Percentiles rank a stretch among this genome's conserved stretches.
phyloP scores from a whole-genome alignment of 1,140 invertebrate species.

The Halictus rubicundus region DNA sequence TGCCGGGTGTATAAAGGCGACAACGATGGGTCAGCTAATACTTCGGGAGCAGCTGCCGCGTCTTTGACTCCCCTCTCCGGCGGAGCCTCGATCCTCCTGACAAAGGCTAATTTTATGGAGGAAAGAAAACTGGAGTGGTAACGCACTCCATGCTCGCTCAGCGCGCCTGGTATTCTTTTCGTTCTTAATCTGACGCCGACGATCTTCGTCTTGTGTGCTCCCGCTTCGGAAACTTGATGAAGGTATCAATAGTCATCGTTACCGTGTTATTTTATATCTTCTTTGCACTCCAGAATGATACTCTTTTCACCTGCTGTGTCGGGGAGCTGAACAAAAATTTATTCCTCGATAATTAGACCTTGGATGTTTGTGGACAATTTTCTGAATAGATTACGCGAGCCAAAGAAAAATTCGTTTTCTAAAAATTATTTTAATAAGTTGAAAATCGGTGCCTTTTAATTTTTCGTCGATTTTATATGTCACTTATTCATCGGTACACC shows the following conservation, averaged over 20 bases:
- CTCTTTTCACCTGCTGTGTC: too few relatives aligned
- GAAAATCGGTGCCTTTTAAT: too few relatives aligned
- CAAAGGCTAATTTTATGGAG: constrained; percentile 52
- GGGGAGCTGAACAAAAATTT: too few relatives aligned
- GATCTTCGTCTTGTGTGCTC: constrained; percentile 13
- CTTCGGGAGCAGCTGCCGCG: constrained; percentile 50
- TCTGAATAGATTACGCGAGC: too few relatives aligned
- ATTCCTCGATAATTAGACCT: too few relatives aligned
- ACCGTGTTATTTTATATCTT: neutral
- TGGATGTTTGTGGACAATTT: too few relatives aligned
- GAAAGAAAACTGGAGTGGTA: constrained; percentile 21
- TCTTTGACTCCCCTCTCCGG: constrained; percentile 19
- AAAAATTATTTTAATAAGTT: too few relatives aligned
- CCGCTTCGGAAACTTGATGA: too few relatives aligned
- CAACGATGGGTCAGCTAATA: constrained; percentile 40
- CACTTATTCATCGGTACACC: too few relatives aligned
- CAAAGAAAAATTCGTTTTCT: too few relatives aligned
- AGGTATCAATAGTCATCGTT: neutral
- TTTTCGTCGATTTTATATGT: too few relatives aligned
- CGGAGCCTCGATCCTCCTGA: constrained; percentile 31
- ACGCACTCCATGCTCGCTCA: neutral
- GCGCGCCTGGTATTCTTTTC: neutral
- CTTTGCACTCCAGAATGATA: neutral
- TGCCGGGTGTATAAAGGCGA: constrained; percentile 49
- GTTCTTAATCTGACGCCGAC: constrained; percentile 14